These are phyloP conservation scores for Crematogaster levior DNA, from an alignment of 2,888 invertebrate genomes.

Conservation along the genomic window DNA sequence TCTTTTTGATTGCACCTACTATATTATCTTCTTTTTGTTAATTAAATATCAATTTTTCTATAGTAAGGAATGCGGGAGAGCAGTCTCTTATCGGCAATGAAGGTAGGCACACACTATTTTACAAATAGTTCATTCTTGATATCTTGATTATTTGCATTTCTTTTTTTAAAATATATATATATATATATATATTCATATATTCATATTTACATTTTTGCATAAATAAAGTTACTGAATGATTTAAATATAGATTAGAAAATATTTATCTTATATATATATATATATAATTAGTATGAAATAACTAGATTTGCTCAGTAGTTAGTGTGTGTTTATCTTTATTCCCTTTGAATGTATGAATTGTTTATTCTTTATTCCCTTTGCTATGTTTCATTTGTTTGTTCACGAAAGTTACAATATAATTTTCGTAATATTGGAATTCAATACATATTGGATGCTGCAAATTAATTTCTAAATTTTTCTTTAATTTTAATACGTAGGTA, in stretches of 20 bases:
- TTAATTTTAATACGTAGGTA: neutral
- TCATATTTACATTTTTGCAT: no score
- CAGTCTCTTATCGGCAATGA: constrained; percentile 87
- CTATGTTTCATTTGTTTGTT: neutral
- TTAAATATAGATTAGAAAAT: neutral
- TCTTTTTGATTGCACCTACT: neutral
- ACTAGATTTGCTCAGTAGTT: constrained; percentile 66
- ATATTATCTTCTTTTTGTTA: neutral
- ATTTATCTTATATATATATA: constrained; percentile 36
- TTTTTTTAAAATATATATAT: constrained; percentile 16
- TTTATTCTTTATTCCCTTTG: constrained; percentile 71
- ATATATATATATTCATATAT: neutral
- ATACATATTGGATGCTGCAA: neutral
- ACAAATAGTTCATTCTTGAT: constrained; percentile 72
- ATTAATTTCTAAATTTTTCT: neutral
- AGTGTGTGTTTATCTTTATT: constrained; percentile 84
- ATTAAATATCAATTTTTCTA: constrained; percentile 78
- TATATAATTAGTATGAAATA: constrained; percentile 30
- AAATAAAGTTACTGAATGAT: constrained; percentile 24
- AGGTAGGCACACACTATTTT: constrained; percentile 86
- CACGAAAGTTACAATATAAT: neutral
- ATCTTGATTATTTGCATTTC: constrained; percentile 32
- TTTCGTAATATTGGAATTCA: constrained; percentile 2
- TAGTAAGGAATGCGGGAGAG: constrained; percentile 87
- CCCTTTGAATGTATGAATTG: constrained; percentile 26